phyloP scores from a whole-genome alignment of 2,888 invertebrate species.

The Agrotis segetum region DNA sequence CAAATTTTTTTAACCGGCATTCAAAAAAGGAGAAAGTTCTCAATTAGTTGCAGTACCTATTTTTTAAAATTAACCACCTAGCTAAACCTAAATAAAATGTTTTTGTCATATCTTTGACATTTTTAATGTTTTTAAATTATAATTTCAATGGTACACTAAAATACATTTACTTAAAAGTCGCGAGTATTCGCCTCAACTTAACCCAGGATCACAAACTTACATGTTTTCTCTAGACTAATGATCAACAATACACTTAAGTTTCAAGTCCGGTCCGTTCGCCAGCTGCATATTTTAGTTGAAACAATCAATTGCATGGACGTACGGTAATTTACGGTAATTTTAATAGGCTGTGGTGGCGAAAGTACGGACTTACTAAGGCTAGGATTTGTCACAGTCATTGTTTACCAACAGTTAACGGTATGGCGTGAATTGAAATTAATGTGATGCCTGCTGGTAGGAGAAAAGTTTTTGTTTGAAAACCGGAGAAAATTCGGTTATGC shows the following conservation, averaged over 20 bases:
- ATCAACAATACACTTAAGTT: conserved; percentile 29
- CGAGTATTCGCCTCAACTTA: conserved; percentile 2
- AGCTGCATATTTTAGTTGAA: conserved; percentile 47
- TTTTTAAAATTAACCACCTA: too few species aligned
- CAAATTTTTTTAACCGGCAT: too few species aligned
- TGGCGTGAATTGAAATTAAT: conserved; percentile 30
- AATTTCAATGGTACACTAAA: too few species aligned
- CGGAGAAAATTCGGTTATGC: background rate
- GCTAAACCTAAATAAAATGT: too few species aligned
- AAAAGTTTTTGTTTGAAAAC: conserved; percentile 9
- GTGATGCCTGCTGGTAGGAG: conserved; percentile 1
- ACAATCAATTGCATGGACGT: conserved; percentile 48
- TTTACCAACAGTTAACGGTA: conserved; percentile 27
- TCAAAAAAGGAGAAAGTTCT: too few species aligned
- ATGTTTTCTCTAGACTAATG: conserved; percentile 43
- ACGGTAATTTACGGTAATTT: conserved; percentile 53
- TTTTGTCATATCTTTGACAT: too few species aligned
- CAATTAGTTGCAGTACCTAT: too few species aligned
- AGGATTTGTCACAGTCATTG: conserved; percentile 54
- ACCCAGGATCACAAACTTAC: conserved; percentile 13
- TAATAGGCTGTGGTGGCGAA: conserved; percentile 45
- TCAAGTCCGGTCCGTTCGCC: conserved; percentile 17
- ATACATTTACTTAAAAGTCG: background rate
- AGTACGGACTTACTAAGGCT: conserved; percentile 36
- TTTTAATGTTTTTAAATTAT: too few species aligned